Evolutionary conservation across 2,797 vertebrate genomes (phyloP).

Genomic region (Alca torda): DNA sequence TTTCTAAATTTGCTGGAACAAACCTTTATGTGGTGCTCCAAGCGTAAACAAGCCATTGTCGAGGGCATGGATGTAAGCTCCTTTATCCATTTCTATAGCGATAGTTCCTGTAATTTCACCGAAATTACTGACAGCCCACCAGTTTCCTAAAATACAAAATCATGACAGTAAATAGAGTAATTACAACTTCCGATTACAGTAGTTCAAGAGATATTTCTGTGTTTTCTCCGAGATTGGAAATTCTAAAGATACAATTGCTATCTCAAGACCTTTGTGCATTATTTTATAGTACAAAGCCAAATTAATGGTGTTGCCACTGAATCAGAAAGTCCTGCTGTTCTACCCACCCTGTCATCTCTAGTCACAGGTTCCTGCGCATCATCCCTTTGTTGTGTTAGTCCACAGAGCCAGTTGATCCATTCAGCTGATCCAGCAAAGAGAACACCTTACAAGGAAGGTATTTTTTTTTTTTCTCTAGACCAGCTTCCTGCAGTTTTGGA

Average conservation of each 20-base stretch:
- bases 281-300: neutral
- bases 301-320: neutral
- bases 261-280: neutral
- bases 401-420: neutral
- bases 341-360: neutral
- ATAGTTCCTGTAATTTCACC: conserved; percentile 91
- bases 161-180: neutral
- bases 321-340: neutral
- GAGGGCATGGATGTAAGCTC: conserved; percentile 89
- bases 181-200: neutral
- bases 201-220: neutral
- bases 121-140: conserved; percentile 88
- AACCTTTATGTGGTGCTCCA: conserved; percentile 91
- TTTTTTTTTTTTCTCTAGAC: neutral
- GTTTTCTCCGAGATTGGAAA: neutral
- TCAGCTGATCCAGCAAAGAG: neutral
- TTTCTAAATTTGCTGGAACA: conserved; percentile 22
- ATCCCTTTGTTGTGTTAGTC: neutral
- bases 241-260: neutral
- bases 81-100: conserved; percentile 93
- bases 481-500: neutral
- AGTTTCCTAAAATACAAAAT: conserved; percentile 81
- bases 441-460: neutral
- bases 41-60: conserved; percentile 95
- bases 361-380: neutral